Evolutionary conservation across 1,140 invertebrate species (phyloP).

Genomic region (Lasioglossum albipes): DNA sequence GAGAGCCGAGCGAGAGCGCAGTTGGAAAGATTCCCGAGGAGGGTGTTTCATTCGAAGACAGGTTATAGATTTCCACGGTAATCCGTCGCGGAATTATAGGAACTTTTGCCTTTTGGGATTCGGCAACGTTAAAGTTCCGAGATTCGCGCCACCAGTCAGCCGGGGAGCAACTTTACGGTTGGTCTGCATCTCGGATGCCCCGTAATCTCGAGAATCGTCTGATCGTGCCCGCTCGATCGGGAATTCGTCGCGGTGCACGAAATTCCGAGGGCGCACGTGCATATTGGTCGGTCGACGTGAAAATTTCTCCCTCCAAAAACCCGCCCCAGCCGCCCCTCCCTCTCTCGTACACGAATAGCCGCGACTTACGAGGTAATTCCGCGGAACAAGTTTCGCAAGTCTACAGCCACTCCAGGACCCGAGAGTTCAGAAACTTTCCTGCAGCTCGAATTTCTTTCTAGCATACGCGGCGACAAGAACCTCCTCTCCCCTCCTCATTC

Average conservation of each 20-base stretch:
- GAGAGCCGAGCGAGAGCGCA: no score
- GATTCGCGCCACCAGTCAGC: neutral
- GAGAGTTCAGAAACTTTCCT: slow-evolving; percentile 59
- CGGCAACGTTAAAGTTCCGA: slow-evolving; percentile 4
- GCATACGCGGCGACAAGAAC: slow-evolving; percentile 45
- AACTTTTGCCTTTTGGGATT: neutral
- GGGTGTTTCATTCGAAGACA: neutral
- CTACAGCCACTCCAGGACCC: slow-evolving; percentile 52
- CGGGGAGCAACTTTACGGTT: slow-evolving; percentile 50
- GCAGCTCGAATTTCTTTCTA: slow-evolving; percentile 40
- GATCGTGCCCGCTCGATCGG: slow-evolving; percentile 28
- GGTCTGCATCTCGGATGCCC: slow-evolving; percentile 22
- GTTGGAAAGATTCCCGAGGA: no score
- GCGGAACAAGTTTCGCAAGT: slow-evolving; percentile 60
- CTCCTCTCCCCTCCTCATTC: slow-evolving; percentile 27
- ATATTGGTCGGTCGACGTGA: slow-evolving; percentile 23
- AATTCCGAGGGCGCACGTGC: slow-evolving; percentile 31
- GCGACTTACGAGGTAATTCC: slow-evolving; percentile 64
- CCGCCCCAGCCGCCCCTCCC: neutral
- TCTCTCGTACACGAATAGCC: slow-evolving; percentile 21
- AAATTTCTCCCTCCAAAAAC: slow-evolving; percentile 15
- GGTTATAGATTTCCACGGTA: slow-evolving; percentile 5
- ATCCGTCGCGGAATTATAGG: slow-evolving; percentile 18
- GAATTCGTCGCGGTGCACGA: slow-evolving; percentile 43
- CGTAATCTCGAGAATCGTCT: slow-evolving; percentile 51